Evolutionary conservation across 2,113 vertebrate genomes (phyloP), one percentile per base, ranked within the genome.

Genomic region (Melanerpes formicivorus): DNA sequence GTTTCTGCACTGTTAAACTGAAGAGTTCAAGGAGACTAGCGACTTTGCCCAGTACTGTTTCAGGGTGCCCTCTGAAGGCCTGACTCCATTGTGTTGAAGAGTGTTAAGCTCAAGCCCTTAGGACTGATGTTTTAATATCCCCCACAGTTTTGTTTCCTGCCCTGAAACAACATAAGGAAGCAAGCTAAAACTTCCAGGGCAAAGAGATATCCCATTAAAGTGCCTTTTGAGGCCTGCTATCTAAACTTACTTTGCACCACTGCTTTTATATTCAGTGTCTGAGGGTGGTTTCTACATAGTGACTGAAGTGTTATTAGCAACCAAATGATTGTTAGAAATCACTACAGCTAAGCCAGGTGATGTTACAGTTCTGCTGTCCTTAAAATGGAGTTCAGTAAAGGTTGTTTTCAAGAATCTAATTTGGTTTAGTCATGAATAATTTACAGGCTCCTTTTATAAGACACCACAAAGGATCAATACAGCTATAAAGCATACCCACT

Each of bases 391-490:
- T 96, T 93, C 88, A 91, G 73, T 48, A 76, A 82, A 80, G 44
- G 10, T 25, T 66, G 95, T 91, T 93, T 90, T 90, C 83, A 79
- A 72, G 65, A 82, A 87, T 82, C 60, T 93, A 77, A 95, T 93
- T 80, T 80, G n/a, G 71, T 84, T 93, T 67, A 81, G 81, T 66
- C 50, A 95, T 97, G 44, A 97, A 97, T 97, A 96, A 98, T 97
- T 97, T 90, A 97, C 88, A 90, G 40, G 40, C 71, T 71, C 90
- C 93, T 95, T 96, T 96, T 97, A 94, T 3, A 56, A 95, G 90
- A 84, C 29, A 70, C 71, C 88, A 89, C 77, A 88, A 94, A 93
- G 90, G 93, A 97, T 98, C 97, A 67, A 97, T 97, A 79, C 62
- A 69, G 73, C 83, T 89, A 95, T 48, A 95, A 77, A 97, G 87